phyloP scores from a whole-genome alignment of 2,797 vertebrate species.

The Sebastes nivosus region DNA sequence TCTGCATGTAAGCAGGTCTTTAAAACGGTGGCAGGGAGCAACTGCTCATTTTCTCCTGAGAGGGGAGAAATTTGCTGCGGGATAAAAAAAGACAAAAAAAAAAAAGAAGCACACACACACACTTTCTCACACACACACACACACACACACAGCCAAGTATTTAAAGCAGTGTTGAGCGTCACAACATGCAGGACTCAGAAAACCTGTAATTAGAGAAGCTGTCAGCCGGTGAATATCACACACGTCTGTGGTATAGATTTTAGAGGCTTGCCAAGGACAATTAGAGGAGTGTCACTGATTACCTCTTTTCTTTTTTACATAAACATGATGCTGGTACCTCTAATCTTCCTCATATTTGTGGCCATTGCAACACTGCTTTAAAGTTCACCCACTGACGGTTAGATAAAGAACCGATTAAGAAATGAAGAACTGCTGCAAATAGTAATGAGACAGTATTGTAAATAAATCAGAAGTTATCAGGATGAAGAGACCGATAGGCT shows the following conservation, averaged over 20 bases:
- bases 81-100: conserved; percentile 10
- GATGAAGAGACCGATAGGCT: not conserved
- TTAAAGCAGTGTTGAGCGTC: conserved; percentile 28
- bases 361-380: not conserved
- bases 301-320: conserved; percentile 1
- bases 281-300: conserved; percentile 59
- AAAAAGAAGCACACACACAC: not conserved
- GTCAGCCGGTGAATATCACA: conserved; percentile 54
- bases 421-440: not conserved
- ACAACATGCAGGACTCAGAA: conserved; percentile 44
- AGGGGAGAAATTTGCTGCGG: conserved; percentile 37
- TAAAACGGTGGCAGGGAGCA: conserved; percentile 48
- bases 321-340: not conserved
- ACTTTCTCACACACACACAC: too few relatives aligned
- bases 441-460: not conserved
- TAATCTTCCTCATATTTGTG: conserved; percentile 29
- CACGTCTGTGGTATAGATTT: conserved; percentile 18
- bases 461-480: not conserved
- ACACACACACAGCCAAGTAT: conserved; percentile 6
- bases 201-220: conserved; percentile 64
- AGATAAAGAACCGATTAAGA: conserved; percentile 6
- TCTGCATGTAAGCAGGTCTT: conserved; percentile 54
- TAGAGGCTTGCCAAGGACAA: conserved; percentile 45
- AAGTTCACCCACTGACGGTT: not conserved
- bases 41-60: conserved; percentile 7